These are phyloP conservation scores for Ligdia adustata DNA, from an alignment of 2,888 invertebrate species.

Conservation along the genomic window DNA sequence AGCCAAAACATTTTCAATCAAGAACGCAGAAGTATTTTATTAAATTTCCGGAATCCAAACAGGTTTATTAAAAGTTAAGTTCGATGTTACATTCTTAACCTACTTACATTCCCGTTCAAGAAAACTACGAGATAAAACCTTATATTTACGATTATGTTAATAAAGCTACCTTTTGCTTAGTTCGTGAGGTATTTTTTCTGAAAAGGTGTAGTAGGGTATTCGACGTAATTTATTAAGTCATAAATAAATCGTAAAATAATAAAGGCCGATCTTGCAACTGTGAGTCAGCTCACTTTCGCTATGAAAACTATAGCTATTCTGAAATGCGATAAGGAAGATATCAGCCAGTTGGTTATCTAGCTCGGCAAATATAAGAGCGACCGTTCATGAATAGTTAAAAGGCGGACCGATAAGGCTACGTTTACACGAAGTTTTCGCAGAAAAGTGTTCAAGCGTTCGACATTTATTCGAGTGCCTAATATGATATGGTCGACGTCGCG, in stretches of 20 bases:
- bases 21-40: too few relatives aligned
- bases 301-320: conserved; percentile 43
- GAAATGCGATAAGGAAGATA: conserved; percentile 64
- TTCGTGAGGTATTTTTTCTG: conserved; percentile 20
- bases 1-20: too few relatives aligned
- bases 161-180: conserved; percentile 25
- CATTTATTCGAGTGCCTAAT: conserved; percentile 31
- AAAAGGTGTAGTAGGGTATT: conserved; percentile 28
- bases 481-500: conserved; percentile 23
- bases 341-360: conserved; percentile 59
- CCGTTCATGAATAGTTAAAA: conserved; percentile 71
- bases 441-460: conserved; percentile 30
- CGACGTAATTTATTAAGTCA: conserved; percentile 29
- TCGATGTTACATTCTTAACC: neutral
- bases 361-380: conserved; percentile 56
- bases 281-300: conserved; percentile 29
- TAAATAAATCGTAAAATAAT: conserved; percentile 35
- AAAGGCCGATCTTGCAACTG: conserved; percentile 19
- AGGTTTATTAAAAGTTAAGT: too few relatives aligned
- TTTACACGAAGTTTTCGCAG: conserved; percentile 25
- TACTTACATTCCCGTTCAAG: conserved; percentile 2
- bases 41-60: too few relatives aligned
- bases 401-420: conserved; percentile 35
- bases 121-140: conserved; percentile 17
- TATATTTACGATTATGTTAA: conserved; percentile 22